Evolutionary conservation across 2,888 invertebrate genomes (phyloP).

Genomic region (Trachelus iudaicus): DNA sequence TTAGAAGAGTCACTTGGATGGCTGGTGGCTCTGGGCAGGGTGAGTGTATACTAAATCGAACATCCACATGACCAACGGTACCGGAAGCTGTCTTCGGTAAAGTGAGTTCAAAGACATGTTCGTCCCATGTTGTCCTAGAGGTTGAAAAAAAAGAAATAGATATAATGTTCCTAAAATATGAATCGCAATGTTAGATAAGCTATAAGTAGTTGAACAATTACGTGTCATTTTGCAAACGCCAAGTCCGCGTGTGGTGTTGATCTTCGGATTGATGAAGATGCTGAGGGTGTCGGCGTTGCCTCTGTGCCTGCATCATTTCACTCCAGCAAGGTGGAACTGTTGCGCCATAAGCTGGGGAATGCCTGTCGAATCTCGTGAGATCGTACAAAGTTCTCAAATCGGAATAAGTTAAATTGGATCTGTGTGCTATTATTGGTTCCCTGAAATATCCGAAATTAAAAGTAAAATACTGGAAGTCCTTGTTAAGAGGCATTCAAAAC

Average conservation of each 20-base stretch:
- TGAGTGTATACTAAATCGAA: slow-evolving; percentile 85
- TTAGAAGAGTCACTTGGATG: slow-evolving; percentile 80
- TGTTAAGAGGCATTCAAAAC: slow-evolving; percentile 18
- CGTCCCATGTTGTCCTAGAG: slow-evolving; percentile 85
- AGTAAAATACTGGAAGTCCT: not conserved
- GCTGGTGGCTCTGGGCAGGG: slow-evolving; percentile 81
- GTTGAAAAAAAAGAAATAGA: slow-evolving; percentile 13
- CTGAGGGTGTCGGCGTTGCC: slow-evolving; percentile 89
- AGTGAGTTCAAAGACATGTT: slow-evolving; percentile 90
- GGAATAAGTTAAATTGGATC: slow-evolving; percentile 69
- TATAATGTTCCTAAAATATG: not conserved
- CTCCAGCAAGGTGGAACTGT: slow-evolving; percentile 95
- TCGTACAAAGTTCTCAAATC: slow-evolving; percentile 78
- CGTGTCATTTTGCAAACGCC: slow-evolving; percentile 88
- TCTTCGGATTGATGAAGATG: slow-evolving; percentile 76
- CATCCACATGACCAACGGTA: slow-evolving; percentile 88
- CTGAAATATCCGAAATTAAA: slow-evolving; percentile 25
- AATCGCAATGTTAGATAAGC: not conserved
- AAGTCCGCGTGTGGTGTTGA: slow-evolving; percentile 83
- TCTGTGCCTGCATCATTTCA: slow-evolving; percentile 90
- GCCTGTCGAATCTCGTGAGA: slow-evolving; percentile 80
- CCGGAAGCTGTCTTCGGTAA: slow-evolving; percentile 77
- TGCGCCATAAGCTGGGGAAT: slow-evolving; percentile 80
- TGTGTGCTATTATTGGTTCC: slow-evolving; percentile 68
- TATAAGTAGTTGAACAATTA: slow-evolving; percentile 56